phyloP scores from a whole-genome alignment of 2,113 vertebrate genomes.

The Gila orcuttii region DNA sequence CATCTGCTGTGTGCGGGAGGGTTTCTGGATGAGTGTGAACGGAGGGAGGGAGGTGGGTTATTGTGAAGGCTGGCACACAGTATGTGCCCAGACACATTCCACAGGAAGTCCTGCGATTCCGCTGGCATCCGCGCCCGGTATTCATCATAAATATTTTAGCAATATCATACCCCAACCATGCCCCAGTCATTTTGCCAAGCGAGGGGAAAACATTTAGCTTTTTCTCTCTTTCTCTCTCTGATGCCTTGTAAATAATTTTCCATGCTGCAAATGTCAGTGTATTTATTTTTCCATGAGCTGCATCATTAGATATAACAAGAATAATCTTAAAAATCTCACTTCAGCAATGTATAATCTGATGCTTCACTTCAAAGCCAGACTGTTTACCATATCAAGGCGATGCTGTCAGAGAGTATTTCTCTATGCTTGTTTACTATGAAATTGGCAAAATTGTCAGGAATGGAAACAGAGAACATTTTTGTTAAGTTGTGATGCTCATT shows the following conservation, averaged over 20 bases:
- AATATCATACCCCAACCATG: conserved; percentile 61
- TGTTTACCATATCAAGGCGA: conserved; percentile 69
- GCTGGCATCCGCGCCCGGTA: conserved; percentile 53
- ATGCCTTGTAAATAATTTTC: conserved; percentile 60
- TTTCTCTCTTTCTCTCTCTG: conserved; percentile 30
- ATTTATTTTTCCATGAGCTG: conserved; percentile 64
- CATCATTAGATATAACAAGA: conserved; percentile 68
- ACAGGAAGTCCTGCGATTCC: conserved; percentile 59
- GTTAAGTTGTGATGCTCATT: conserved; percentile 66
- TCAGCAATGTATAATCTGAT: conserved; percentile 62
- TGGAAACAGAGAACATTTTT: conserved; percentile 66
- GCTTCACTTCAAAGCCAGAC: conserved; percentile 65
- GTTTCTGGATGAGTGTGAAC: conserved; percentile 16
- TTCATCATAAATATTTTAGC: conserved; percentile 66
- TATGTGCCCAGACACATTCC: conserved; percentile 58
- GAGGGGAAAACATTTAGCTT: conserved; percentile 54
- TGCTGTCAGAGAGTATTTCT: conserved; percentile 64
- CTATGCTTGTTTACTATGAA: conserved; percentile 63
- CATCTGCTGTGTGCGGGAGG: conserved; percentile 60
- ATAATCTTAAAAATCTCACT: conserved; percentile 68
- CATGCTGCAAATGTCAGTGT: conserved; percentile 61
- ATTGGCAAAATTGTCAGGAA: conserved; percentile 62
- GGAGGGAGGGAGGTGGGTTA: conserved; percentile 29
- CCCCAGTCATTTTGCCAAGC: conserved; percentile 61
- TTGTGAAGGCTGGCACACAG: conserved; percentile 56